phyloP scores from a whole-genome alignment of 2,888 invertebrate genomes.

The Orthonychiurus folsomi region DNA sequence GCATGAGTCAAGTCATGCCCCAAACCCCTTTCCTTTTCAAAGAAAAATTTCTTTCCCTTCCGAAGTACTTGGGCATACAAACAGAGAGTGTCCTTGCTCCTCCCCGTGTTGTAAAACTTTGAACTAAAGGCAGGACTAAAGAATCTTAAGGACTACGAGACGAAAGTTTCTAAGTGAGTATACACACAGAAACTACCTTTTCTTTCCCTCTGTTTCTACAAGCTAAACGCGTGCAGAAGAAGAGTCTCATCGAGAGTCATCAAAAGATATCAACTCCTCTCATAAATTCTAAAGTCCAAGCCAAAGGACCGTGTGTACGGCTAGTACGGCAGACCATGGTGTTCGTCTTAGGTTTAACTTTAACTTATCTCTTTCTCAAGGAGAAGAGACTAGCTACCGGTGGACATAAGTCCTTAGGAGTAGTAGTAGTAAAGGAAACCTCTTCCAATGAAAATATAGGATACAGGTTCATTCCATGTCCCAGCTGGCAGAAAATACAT shows the following conservation, averaged over 20 bases:
- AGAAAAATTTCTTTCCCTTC: background rate
- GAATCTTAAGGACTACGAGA: conserved; percentile 12
- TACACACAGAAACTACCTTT: conserved; percentile 5
- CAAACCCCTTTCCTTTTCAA: background rate
- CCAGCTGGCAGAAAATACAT: background rate
- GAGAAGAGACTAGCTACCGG: conserved; percentile 13
- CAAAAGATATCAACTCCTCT: conserved; percentile 25
- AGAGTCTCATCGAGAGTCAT: conserved; percentile 26
- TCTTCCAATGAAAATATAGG: no score
- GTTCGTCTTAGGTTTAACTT: conserved; percentile 12
- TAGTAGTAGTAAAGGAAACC: no score
- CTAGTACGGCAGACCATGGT: background rate
- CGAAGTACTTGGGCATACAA: no score
- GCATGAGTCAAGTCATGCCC: no score
- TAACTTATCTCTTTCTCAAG: conserved; percentile 14
- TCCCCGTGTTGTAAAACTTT: background rate
- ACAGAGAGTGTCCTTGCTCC: background rate
- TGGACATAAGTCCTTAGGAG: no score
- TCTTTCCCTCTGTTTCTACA: background rate
- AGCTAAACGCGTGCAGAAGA: conserved; percentile 15
- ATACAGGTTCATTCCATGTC: no score
- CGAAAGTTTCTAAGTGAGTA: conserved; percentile 5
- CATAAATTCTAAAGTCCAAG: conserved; percentile 20
- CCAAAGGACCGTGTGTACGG: no score
- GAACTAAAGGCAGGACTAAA: conserved; percentile 3